Conservation (phyloP, 1,140 invertebrate genomes). For the Hydropsyche tenuis region DNA sequence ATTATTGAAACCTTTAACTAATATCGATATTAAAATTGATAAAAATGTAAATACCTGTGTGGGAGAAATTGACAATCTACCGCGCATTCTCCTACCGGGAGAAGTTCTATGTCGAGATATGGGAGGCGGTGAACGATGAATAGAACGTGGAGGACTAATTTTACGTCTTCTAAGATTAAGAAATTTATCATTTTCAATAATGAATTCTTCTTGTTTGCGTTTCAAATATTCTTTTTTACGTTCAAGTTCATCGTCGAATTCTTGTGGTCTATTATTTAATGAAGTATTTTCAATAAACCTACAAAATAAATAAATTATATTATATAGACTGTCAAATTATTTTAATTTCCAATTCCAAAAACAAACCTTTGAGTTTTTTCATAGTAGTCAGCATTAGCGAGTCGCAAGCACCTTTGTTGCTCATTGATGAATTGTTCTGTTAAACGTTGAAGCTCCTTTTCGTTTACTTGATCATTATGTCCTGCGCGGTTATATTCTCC, state of each 20-base stretch:
- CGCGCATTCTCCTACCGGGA: slow-evolving; percentile 1
- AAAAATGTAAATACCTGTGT: slow-evolving; percentile 18
- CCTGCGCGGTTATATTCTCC: not conserved
- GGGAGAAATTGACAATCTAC: slow-evolving; percentile 16
- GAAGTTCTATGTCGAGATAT: slow-evolving; percentile 24
- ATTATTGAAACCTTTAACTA: slow-evolving; percentile 26
- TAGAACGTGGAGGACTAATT: not conserved
- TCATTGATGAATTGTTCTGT: slow-evolving; percentile 47
- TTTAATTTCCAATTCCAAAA: not conserved
- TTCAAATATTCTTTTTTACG: slow-evolving; percentile 38
- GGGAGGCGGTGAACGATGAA: not conserved
- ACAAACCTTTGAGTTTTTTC: slow-evolving; percentile 45
- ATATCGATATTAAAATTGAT: not conserved
- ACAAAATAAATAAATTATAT: slow-evolving; percentile 16
- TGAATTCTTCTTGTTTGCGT: slow-evolving; percentile 46
- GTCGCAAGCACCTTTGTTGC: slow-evolving; percentile 39
- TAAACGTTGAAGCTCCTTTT: slow-evolving; percentile 39
- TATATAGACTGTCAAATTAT: not conserved
- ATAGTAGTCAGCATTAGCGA: slow-evolving; percentile 42
- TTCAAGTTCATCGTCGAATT: slow-evolving; percentile 10
- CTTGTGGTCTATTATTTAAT: not conserved
- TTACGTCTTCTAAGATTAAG: slow-evolving; percentile 24
- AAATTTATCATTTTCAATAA: slow-evolving; percentile 34
- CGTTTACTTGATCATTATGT: slow-evolving; percentile 33
- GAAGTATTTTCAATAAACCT: slow-evolving; percentile 48